A percentile compares a stretch with the other conserved stretches of the same genome.
Conservation (phyloP, 2,797 vertebrate genomes). For the Denticeps clupeoides region DNA sequence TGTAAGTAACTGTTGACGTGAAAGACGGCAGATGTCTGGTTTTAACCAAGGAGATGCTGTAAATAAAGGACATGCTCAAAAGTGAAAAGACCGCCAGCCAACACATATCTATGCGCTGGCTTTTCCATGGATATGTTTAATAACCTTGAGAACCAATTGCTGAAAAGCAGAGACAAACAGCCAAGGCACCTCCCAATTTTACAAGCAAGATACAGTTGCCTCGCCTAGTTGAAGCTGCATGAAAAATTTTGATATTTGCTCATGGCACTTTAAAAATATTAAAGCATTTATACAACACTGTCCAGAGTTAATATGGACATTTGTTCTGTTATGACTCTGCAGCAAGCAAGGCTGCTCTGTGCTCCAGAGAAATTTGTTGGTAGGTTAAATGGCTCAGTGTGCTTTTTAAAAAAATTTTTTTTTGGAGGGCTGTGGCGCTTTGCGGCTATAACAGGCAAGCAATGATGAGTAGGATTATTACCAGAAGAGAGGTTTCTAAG, state of each 20-base stretch:
- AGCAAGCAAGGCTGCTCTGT: constrained; percentile 2
- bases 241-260: background rate
- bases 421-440: too few relatives aligned
- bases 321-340: constrained; percentile 16
- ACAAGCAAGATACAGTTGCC: constrained; percentile 4
- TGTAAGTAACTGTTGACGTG: constrained; percentile 28
- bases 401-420: constrained; percentile 14
- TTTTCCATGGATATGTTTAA: too few relatives aligned
- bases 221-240: background rate
- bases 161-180: too few relatives aligned
- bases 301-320: constrained; percentile 16
- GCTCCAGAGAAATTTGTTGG: too few relatives aligned
- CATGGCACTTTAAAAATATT: background rate
- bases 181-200: background rate
- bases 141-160: too few relatives aligned
- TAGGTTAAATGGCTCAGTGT: too few relatives aligned
- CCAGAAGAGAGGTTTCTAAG: too few relatives aligned
- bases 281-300: constrained; percentile 12
- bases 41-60: constrained; percentile 14
- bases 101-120: too few relatives aligned
- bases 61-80: constrained; percentile 27
- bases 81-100: background rate
- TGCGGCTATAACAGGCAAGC: too few relatives aligned
- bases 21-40: constrained; percentile 19
- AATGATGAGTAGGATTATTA: too few relatives aligned